These are phyloP conservation scores for Acrocyrtus sp. DNA, from an alignment of 2,888 invertebrate species.

Conservation along the genomic window DNA sequence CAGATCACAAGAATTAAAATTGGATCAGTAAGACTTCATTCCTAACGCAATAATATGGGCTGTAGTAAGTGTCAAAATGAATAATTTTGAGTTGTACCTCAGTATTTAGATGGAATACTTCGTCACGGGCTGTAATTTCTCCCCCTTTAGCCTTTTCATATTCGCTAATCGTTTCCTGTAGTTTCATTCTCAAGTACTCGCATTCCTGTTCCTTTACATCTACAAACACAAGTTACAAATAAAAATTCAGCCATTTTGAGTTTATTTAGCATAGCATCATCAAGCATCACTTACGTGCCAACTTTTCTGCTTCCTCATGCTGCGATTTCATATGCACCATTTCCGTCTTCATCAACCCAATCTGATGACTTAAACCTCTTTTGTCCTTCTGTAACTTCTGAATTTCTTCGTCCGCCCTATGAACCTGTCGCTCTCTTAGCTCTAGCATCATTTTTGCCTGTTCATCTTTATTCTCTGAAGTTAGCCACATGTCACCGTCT, in stretches of 20 bases:
- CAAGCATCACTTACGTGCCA: conserved; percentile 46
- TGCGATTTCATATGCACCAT: conserved; percentile 57
- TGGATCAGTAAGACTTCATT: no score
- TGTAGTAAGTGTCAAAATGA: no score
- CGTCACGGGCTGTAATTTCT: conserved; percentile 45
- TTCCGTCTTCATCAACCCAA: conserved; percentile 60
- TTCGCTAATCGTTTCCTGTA: conserved; percentile 58
- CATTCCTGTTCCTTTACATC: conserved; percentile 57
- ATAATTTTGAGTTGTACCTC: conserved; percentile 50
- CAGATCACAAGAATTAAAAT: no score
- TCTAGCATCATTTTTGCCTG: conserved; percentile 51
- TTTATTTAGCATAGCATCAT: not conserved
- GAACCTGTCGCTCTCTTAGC: conserved; percentile 54
- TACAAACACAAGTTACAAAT: conserved; percentile 23
- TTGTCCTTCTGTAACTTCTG: conserved; percentile 57
- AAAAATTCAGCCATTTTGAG: no score
- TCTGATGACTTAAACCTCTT: conserved; percentile 58
- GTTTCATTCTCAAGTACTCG: conserved; percentile 53
- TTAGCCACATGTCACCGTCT: conserved; percentile 32
- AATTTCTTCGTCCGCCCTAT: conserved; percentile 51
- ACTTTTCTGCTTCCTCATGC: conserved; percentile 53
- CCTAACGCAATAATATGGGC: no score
- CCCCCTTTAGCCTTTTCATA: conserved; percentile 52
- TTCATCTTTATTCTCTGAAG: conserved; percentile 45
- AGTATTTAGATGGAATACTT: conserved; percentile 29